phyloP scores from a whole-genome alignment of 2,888 invertebrate genomes.

The Crepidodera aurea region DNA sequence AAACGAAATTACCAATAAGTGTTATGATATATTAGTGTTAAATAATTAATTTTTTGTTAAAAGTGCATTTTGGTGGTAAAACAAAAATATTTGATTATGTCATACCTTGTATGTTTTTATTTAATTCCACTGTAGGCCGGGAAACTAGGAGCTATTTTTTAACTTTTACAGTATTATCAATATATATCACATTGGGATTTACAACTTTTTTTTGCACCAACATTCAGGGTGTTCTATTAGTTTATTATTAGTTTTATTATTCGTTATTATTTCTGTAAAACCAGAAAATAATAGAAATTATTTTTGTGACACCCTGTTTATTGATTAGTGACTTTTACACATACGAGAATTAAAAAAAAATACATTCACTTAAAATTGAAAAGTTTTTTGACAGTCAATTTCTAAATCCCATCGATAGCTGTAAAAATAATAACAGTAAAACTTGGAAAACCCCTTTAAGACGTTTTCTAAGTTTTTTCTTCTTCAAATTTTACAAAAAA shows the following conservation, averaged over 20 bases:
- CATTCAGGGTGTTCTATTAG: conserved; percentile 30
- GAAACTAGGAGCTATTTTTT: conserved; percentile 34
- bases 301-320: conserved; percentile 28
- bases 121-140: conserved; percentile 35
- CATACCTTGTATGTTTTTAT: conserved; percentile 47
- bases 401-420: no score
- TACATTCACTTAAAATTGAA: no score
- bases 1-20: conserved; percentile 45
- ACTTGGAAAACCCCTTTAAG: no score
- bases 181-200: conserved; percentile 57
- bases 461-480: no score
- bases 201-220: conserved; percentile 41
- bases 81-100: conserved; percentile 50
- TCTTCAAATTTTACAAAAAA: no score
- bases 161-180: conserved; percentile 55
- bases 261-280: conserved; percentile 39
- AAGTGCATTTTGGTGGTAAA: conserved; percentile 47
- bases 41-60: conserved; percentile 43
- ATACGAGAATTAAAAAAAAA: conserved; percentile 1
- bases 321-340: conserved; percentile 9
- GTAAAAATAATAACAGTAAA: no score
- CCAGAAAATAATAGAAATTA: conserved; percentile 36
- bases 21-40: conserved; percentile 45
- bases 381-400: no score
- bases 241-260: conserved; percentile 24